phyloP scores from a whole-genome alignment of 1,140 invertebrate species.

The Trichomalopsis sarcophagae region DNA sequence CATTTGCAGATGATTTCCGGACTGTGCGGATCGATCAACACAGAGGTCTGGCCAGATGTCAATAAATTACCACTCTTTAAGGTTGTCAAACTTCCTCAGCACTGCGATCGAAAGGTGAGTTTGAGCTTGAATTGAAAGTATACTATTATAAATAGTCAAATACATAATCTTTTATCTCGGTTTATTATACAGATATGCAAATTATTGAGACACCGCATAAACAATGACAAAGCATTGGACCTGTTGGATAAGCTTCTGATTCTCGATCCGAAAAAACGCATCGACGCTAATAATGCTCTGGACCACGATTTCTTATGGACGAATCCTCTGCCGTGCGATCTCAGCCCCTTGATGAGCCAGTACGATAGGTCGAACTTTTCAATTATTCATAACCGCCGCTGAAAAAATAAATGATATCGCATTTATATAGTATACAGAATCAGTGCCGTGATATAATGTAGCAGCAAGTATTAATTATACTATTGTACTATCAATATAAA shows the following conservation, averaged over 20 bases:
- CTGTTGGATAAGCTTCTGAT: conserved; percentile 91
- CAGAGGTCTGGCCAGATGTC: conserved; percentile 93
- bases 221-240: conserved; percentile 91
- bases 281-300: conserved; percentile 90
- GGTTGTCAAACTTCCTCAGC: no score
- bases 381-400: no score
- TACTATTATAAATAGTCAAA: not conserved
- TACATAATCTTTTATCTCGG: not conserved
- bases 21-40: conserved; percentile 93
- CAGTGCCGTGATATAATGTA: no score
- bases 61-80: conserved; percentile 78
- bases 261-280: conserved; percentile 91
- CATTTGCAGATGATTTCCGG: conserved; percentile 94
- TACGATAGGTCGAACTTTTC: no score
- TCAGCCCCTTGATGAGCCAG: no score
- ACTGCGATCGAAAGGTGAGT: not conserved
- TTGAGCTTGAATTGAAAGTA: not conserved
- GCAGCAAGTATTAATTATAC: no score
- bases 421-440: no score
- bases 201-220: conserved; percentile 74
- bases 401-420: no score
- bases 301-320: conserved; percentile 98
- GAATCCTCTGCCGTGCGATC: conserved; percentile 77
- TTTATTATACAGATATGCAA: not conserved
- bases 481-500: no score